phyloP scores from a whole-genome alignment of 2,113 vertebrate genomes.

The Corynorhinus townsendii region DNA sequence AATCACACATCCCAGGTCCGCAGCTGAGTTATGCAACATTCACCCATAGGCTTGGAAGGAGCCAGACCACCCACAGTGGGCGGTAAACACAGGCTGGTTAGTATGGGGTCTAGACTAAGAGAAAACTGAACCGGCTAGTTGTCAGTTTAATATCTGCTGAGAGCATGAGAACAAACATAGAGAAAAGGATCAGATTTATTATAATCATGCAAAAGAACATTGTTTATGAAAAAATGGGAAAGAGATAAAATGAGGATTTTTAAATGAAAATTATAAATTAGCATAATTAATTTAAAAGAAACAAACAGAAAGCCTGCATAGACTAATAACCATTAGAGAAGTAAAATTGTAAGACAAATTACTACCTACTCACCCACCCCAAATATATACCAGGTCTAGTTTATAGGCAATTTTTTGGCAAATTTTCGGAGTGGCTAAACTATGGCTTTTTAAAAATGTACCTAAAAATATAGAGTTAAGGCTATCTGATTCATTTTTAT shows the following conservation, averaged over 20 bases:
- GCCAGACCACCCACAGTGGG: too few relatives aligned
- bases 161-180: not conserved
- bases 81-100: not conserved
- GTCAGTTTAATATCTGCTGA: not conserved
- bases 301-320: not conserved
- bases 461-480: not conserved
- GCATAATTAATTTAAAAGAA: not conserved
- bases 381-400: not conserved
- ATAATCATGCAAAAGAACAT: not conserved
- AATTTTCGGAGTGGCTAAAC: not conserved
- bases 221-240: not conserved
- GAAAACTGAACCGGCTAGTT: not conserved
- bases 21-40: not conserved
- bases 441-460: not conserved
- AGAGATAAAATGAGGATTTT: not conserved
- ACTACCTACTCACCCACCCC: not conserved
- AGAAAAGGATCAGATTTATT: not conserved
- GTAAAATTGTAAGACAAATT: not conserved
- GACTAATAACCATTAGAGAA: not conserved
- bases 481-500: constrained; percentile 38
- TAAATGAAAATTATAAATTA: not conserved
- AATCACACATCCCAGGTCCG: not conserved
- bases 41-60: not conserved
- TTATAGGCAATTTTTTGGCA: not conserved
- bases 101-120: not conserved